Percentiles rank a stretch among this genome's conserved stretches.
These are phyloP conservation scores for Sapayoa aenigma DNA, from an alignment of 2,113 vertebrate species.

Conservation along the genomic window DNA sequence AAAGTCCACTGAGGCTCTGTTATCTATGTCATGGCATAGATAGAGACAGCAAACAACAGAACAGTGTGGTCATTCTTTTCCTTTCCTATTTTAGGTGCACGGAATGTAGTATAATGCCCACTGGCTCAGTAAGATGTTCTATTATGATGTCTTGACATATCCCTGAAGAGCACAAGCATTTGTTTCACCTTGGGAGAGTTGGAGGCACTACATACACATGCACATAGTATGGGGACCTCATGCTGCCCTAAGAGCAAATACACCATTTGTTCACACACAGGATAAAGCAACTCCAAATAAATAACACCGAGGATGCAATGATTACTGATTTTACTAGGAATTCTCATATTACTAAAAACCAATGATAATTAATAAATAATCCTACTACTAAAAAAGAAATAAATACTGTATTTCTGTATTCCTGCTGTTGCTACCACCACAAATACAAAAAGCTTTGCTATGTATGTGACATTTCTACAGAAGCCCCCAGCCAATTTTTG, in stretches of 20 bases:
- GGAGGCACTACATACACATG: neutral
- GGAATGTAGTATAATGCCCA: neutral
- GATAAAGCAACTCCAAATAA: neutral
- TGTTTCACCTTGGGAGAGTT: neutral
- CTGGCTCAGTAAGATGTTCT: neutral
- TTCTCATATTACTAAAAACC: neutral
- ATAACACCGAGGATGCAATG: neutral
- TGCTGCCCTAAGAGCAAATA: neutral
- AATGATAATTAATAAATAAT: neutral
- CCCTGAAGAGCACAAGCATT: neutral
- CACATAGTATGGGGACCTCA: rapidly evolving
- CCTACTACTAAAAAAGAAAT: neutral
- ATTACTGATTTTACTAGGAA: neutral
- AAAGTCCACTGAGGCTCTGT: neutral
- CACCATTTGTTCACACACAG: neutral
- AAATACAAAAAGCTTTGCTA: neutral
- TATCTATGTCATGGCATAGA: neutral
- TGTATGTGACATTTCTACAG: rapidly evolving
- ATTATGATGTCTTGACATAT: neutral
- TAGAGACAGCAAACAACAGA: neutral
- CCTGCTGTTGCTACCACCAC: neutral
- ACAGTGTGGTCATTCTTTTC: neutral
- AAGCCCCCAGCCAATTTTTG: neutral
- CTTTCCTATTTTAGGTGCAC: neutral
- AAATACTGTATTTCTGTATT: neutral